Evolutionary conservation across 2,113 vertebrate species (phyloP).

Genomic region (Pluvianellus socialis): DNA sequence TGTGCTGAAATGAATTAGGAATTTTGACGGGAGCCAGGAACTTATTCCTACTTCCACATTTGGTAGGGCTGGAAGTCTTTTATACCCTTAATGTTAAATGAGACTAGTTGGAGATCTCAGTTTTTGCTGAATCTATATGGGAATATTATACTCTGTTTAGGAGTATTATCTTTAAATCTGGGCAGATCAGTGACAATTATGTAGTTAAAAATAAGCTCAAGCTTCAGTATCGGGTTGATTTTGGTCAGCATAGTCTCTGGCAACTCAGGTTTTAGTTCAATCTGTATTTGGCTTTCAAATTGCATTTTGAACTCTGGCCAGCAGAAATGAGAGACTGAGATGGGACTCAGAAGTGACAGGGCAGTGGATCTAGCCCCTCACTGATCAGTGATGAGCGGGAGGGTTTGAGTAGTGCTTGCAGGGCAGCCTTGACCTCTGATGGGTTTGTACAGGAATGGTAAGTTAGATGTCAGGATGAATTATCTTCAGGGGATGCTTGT

Average conservation of each 20-base stretch:
- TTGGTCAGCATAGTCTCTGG: neutral
- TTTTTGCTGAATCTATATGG: neutral
- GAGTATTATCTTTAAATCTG: neutral
- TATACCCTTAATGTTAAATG: neutral
- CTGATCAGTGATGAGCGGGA: rapidly evolving
- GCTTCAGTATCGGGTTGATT: neutral
- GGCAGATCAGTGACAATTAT: neutral
- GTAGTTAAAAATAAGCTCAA: neutral
- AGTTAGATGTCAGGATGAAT: neutral
- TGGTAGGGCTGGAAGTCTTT: neutral
- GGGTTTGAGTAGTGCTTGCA: neutral
- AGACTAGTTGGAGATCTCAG: neutral
- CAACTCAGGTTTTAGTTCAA: neutral
- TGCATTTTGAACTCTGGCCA: neutral
- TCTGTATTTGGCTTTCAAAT: conserved; percentile 9
- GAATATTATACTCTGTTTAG: neutral
- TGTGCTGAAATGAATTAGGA: neutral
- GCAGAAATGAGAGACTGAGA: neutral
- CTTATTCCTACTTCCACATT: neutral
- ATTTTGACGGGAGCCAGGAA: neutral
- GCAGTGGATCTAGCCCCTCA: neutral
- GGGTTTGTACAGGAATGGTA: neutral
- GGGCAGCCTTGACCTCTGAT: neutral
- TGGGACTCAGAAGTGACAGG: neutral
- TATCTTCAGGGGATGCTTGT: neutral